A percentile compares a stretch with the other conserved stretches of the same genome.
Conservation (phyloP, 2,888 invertebrate species). For the Drosophila maculinotata region DNA sequence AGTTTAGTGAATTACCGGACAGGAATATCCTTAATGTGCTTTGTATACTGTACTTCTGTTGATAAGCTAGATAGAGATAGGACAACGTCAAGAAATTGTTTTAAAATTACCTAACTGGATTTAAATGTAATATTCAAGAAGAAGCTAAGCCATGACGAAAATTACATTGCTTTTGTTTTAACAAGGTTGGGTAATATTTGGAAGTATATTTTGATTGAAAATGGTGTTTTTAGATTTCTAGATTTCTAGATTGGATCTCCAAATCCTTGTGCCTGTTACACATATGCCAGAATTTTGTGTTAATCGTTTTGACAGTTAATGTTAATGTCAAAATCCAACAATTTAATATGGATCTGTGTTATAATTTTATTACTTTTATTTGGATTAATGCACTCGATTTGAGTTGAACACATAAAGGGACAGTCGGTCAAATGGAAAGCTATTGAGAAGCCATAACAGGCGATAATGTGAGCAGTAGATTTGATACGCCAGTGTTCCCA, state of each 20-base stretch:
- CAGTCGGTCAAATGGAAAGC: constrained; percentile 29
- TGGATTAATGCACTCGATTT: constrained; percentile 66
- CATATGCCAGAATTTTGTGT: background rate
- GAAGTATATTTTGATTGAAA: too few species aligned
- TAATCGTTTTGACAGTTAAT: background rate
- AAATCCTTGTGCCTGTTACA: too few species aligned
- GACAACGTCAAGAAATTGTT: too few species aligned
- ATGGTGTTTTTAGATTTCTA: too few species aligned
- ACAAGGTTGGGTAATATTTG: too few species aligned
- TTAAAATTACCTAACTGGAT: too few species aligned
- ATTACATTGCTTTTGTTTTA: too few species aligned
- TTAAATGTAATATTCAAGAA: too few species aligned
- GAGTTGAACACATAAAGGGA: constrained; percentile 43
- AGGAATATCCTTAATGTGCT: constrained; percentile 1
- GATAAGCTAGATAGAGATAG: too few species aligned
- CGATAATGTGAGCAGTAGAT: constrained; percentile 39
- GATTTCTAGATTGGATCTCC: too few species aligned
- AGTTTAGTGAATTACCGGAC: background rate
- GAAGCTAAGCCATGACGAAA: too few species aligned
- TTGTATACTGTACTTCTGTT: background rate
- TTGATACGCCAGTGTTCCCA: constrained; percentile 6
- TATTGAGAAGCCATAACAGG: constrained; percentile 60
- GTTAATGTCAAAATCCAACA: background rate
- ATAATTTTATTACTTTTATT: constrained; percentile 1
- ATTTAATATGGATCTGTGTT: background rate